Percentiles rank a stretch among this genome's conserved stretches.
Conservation (phyloP, 2,888 invertebrate species). For the Lepas anatifera region DNA sequence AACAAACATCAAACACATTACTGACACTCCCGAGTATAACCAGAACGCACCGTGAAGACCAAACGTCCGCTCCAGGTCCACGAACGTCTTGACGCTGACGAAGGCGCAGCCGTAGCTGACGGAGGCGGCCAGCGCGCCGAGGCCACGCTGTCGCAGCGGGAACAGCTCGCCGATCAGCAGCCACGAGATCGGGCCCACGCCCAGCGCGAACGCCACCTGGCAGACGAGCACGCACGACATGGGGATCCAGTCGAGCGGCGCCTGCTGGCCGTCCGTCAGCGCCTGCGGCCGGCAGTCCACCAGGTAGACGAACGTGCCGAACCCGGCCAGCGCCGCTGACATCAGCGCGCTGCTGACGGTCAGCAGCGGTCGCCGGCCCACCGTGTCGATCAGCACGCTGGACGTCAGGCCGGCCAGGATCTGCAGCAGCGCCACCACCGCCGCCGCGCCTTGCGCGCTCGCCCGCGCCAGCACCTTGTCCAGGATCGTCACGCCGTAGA, state of each 20-base stretch:
- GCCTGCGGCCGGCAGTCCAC: conserved; percentile 41
- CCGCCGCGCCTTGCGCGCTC: conserved; percentile 70
- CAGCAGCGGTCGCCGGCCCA: conserved; percentile 68
- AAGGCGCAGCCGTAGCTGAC: conserved; percentile 79
- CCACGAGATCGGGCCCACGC: conserved; percentile 80
- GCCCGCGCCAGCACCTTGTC: conserved; percentile 67
- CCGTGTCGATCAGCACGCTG: conserved; percentile 65
- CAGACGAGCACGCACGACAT: conserved; percentile 68
- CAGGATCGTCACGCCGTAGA: conserved; percentile 76
- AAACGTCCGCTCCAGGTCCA: conserved; percentile 61
- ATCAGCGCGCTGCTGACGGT: conserved; percentile 72
- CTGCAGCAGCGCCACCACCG: conserved; percentile 45
- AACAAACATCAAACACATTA: conserved; percentile 69
- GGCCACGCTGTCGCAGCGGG: conserved; percentile 57
- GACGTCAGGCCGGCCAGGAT: conserved; percentile 45
- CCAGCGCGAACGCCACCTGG: conserved; percentile 72
- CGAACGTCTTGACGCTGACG: conserved; percentile 71
- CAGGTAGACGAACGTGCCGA: conserved; percentile 73
- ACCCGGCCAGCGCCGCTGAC: conserved; percentile 72
- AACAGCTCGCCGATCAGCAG: conserved; percentile 69
- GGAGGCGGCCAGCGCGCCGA: conserved; percentile 73
- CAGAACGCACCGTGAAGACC: conserved; percentile 76
- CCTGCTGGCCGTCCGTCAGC: conserved; percentile 29
- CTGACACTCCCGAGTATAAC: conserved; percentile 71
- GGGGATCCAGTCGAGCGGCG: conserved; percentile 46